Evolutionary conservation across 2,888 invertebrate genomes (phyloP), one percentile per base, ranked within the genome.

Genomic region (Sphaeridia pumilis): DNA sequence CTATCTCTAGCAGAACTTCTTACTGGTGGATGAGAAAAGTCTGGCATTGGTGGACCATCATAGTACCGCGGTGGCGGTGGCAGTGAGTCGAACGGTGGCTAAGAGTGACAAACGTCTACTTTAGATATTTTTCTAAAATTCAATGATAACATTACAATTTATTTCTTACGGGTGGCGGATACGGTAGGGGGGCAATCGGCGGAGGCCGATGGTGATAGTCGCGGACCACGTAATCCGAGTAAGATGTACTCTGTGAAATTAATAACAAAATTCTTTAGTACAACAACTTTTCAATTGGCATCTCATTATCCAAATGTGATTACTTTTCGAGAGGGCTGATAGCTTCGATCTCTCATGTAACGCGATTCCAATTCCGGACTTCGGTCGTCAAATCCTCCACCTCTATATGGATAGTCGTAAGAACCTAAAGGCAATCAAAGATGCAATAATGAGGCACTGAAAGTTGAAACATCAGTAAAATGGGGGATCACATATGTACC

Each of bases 41-140:
- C 89, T 44, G 83, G 81, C 57, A 84, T 69, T 36, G 84, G 81
- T 49, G 84, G 74, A 27, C 83, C 82, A 63, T 85, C 84, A 66
- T 89, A 89, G 66, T 84, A 84, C n/a, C 87, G 78, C 2, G 83
- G 83, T 17, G 84, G 84, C 14, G 83, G 83, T n/a, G 84, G 82
- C 12, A 79, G 75, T 45, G 74, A 73, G 60, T 82, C 70, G 55
- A 69, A 68, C 49, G 73, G 70, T 20, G 72, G 71, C 65, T 66
- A 41, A 55, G 49, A 48, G n/a, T n/a, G n/a, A n/a, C n/a, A n/a
- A n/a, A n/a, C n/a, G n/a, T n/a, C n/a, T n/a, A n/a, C n/a, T n/a
- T n/a, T n/a, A n/a, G n/a, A n/a, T n/a, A n/a, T n/a, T n/a, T n/a
- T n/a, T n/a, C n/a, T n/a, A n/a, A n/a, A n/a, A n/a, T n/a, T n/a